phyloP scores from a whole-genome alignment of 2,113 vertebrate species.

The Dipodomys merriami region DNA sequence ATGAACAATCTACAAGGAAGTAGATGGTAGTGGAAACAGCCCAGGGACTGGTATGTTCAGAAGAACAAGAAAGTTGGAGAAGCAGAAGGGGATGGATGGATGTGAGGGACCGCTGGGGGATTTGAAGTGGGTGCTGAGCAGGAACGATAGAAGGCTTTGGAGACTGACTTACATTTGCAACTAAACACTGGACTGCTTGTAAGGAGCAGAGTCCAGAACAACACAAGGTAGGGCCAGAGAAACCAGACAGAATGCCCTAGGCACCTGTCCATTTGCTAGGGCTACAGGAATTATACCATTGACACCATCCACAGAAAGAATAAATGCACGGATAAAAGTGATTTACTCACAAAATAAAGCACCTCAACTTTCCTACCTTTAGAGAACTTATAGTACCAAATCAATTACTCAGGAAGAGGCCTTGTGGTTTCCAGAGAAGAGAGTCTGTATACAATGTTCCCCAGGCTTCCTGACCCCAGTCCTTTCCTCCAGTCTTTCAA shows the following conservation, averaged over 20 bases:
- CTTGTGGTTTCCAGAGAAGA: neutral
- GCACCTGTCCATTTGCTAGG: neutral
- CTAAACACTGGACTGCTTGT: neutral
- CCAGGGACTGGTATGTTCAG: neutral
- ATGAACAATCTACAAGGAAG: neutral
- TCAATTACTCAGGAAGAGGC: neutral
- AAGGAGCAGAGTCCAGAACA: neutral
- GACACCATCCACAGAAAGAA: neutral
- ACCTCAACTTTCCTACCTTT: neutral
- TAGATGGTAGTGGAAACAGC: neutral
- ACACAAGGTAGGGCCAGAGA: neutral
- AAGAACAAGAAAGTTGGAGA: neutral
- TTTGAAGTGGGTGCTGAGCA: neutral
- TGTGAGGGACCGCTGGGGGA: neutral
- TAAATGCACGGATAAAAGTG: neutral
- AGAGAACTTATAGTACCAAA: neutral
- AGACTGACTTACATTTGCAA: neutral
- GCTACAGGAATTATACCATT: neutral
- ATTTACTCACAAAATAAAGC: neutral
- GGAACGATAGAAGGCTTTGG: accelerated
- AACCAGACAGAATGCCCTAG: neutral
- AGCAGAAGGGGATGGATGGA: neutral
- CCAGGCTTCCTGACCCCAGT: neutral
- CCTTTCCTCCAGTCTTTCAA: neutral
- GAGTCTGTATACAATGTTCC: neutral